These are phyloP conservation scores for Motacilla tschutschensis DNA, from an alignment of 2,113 vertebrate genomes.

Conservation along the genomic window DNA sequence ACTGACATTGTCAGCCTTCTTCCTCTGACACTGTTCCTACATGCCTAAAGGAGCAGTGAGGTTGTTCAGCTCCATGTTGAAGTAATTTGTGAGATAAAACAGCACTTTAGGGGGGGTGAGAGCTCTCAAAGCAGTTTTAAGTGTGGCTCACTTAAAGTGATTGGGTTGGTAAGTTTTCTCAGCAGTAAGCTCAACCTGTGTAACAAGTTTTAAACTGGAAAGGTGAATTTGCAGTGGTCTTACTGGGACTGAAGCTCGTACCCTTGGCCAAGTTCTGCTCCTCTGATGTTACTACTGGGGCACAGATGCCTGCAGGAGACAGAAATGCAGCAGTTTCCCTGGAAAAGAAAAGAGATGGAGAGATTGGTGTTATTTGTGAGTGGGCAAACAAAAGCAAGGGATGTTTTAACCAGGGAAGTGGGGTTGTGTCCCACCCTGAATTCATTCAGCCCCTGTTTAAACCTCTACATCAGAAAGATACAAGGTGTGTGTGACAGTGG, in stretches of 20 bases:
- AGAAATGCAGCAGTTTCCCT: background rate
- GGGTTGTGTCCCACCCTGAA: background rate
- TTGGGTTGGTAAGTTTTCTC: background rate
- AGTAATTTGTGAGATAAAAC: background rate
- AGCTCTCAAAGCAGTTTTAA: background rate
- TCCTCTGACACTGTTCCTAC: background rate
- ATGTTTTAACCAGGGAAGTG: background rate
- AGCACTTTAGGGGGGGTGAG: background rate
- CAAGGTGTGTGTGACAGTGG: background rate
- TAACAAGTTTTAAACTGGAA: background rate
- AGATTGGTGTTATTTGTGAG: background rate
- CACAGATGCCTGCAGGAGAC: background rate
- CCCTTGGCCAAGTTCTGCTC: background rate
- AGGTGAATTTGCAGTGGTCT: background rate
- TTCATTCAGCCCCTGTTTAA: background rate
- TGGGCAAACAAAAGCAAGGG: background rate
- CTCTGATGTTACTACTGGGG: background rate
- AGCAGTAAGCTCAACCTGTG: background rate
- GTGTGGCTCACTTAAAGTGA: background rate
- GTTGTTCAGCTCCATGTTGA: background rate
- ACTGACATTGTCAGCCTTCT: background rate
- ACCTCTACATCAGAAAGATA: background rate
- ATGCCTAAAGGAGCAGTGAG: background rate
- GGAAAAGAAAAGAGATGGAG: background rate
- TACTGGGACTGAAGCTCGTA: background rate